phyloP scores from a whole-genome alignment of 2,113 vertebrate species.

The Python bivittatus region DNA sequence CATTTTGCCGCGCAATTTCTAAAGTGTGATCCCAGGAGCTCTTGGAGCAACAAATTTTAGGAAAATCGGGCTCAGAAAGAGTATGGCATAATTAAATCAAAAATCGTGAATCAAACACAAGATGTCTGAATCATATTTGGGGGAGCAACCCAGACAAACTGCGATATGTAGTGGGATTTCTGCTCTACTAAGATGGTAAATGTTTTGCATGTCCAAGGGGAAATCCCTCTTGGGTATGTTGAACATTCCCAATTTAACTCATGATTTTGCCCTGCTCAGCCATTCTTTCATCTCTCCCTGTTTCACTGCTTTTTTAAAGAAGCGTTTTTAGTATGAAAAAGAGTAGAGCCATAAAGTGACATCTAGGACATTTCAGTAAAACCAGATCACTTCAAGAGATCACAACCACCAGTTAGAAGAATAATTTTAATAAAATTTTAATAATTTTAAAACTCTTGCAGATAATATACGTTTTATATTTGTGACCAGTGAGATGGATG shows the following conservation, averaged over 20 bases:
- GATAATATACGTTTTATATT: neutral
- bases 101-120: neutral
- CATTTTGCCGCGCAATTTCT: neutral
- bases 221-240: neutral
- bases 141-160: neutral
- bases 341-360: neutral
- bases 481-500: neutral
- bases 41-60: neutral
- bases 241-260: neutral
- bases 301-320: neutral
- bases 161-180: neutral
- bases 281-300: neutral
- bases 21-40: neutral
- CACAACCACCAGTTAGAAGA: neutral
- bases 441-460: neutral
- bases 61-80: neutral
- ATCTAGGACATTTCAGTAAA: neutral
- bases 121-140: neutral
- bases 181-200: neutral
- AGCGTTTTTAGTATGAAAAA: neutral
- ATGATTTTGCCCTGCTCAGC: neutral
- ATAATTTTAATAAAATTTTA: neutral
- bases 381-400: neutral
- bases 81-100: neutral
- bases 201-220: neutral